These are phyloP conservation scores for Mimachlamys varia DNA, from an alignment of 2,888 invertebrate species.

Conservation along the genomic window DNA sequence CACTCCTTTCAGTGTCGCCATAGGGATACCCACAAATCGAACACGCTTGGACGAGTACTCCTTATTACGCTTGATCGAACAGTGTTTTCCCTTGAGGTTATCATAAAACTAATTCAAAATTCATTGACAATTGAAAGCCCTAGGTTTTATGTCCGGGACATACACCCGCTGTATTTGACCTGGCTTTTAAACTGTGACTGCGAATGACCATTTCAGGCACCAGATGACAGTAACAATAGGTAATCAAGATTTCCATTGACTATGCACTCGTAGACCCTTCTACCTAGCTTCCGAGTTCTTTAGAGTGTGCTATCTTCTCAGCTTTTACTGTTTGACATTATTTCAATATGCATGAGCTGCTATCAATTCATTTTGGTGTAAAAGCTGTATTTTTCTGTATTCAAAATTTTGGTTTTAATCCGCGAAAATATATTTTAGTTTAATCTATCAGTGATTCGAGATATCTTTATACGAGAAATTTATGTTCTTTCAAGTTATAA, in stretches of 20 bases:
- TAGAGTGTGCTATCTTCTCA: background rate
- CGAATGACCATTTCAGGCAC: constrained; percentile 11
- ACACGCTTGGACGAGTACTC: background rate
- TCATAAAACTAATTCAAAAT: constrained; percentile 28
- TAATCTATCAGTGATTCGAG: background rate
- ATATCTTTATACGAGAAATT: background rate
- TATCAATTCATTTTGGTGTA: background rate
- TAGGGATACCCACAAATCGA: background rate
- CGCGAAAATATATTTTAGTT: background rate
- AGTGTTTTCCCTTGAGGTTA: constrained; percentile 17
- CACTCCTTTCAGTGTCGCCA: constrained; percentile 16
- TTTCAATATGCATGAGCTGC: background rate
- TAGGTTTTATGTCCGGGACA: background rate
- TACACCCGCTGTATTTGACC: constrained; percentile 13
- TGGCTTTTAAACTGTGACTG: constrained; percentile 33
- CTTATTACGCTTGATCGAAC: background rate
- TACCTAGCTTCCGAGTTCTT: background rate
- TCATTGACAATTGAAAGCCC: background rate
- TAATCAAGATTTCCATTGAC: background rate
- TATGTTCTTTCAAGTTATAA: background rate
- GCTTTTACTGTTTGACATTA: background rate
- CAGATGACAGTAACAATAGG: constrained; percentile 25
- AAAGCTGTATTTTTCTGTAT: background rate
- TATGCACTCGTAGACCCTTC: constrained; percentile 30
- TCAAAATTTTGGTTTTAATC: too few relatives aligned